phyloP scores from a whole-genome alignment of 2,888 invertebrate species.

The Physocephala rufipes region DNA sequence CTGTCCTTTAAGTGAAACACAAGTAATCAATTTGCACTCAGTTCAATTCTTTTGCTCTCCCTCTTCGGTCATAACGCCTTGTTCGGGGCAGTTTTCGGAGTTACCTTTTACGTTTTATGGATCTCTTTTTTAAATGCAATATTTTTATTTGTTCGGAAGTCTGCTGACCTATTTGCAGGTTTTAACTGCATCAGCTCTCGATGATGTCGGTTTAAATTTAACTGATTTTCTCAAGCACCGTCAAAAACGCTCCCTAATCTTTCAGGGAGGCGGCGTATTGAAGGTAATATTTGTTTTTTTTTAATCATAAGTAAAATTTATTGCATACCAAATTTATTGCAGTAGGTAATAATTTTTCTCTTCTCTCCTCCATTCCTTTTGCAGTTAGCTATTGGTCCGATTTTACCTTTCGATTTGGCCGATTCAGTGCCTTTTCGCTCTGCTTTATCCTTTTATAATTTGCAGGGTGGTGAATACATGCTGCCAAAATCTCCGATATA shows the following conservation, averaged over 20 bases:
- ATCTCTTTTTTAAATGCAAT: neutral
- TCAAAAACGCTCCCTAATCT: conserved; percentile 48
- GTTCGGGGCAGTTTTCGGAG: neutral
- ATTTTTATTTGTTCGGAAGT: neutral
- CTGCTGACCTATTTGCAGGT: neutral
- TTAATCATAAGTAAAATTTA: no score
- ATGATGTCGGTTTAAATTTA: conserved; percentile 40
- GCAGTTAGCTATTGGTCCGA: conserved; percentile 52
- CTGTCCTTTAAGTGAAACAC: no score
- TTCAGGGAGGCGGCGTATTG: conserved; percentile 46
- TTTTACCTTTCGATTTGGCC: conserved; percentile 51
- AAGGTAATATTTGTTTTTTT: conserved; percentile 50
- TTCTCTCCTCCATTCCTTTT: neutral
- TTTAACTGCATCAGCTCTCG: neutral
- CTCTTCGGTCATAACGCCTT: neutral
- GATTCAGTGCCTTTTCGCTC: conserved; percentile 58
- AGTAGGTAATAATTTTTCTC: no score
- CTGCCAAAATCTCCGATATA: conserved; percentile 55
- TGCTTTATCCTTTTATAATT: conserved; percentile 48
- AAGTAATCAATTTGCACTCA: neutral
- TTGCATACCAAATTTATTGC: no score
- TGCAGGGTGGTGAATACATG: conserved; percentile 56
- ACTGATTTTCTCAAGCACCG: conserved; percentile 44
- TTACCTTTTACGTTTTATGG: neutral
- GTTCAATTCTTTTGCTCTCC: neutral